Evolutionary conservation across 2,888 invertebrate species (phyloP).

Genomic region (Drosophila recens): DNA sequence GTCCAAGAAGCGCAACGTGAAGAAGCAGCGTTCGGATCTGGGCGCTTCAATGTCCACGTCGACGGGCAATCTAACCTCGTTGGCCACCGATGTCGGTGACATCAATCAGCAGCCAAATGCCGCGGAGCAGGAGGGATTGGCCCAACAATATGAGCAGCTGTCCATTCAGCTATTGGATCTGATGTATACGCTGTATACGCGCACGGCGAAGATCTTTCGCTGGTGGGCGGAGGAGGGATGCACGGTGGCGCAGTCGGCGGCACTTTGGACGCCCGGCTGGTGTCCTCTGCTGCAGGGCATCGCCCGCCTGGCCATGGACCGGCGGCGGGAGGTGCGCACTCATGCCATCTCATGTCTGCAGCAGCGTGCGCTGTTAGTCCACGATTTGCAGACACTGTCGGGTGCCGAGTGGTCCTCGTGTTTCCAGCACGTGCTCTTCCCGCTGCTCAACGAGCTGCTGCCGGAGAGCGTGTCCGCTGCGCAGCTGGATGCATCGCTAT

Average conservation of each 20-base stretch:
- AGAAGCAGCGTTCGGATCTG: constrained; percentile 58
- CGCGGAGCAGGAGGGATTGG: constrained; percentile 85
- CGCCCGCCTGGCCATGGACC: constrained; percentile 96
- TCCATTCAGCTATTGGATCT: constrained; percentile 94
- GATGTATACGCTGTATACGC: constrained; percentile 98
- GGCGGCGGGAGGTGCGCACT: constrained; percentile 93
- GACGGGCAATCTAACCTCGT: constrained; percentile 50
- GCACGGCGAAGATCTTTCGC: constrained; percentile 96
- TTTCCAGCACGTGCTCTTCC: constrained; percentile 96
- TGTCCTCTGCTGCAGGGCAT: constrained; percentile 98
- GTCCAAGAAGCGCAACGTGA: constrained; percentile 48
- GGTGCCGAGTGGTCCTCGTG: constrained; percentile 98
- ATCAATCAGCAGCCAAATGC: constrained; percentile 57
- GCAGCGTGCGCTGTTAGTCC: constrained; percentile 96
- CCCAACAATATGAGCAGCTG: constrained; percentile 88
- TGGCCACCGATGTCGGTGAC: constrained; percentile 85
- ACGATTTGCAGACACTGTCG: constrained; percentile 94
- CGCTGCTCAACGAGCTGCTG: constrained; percentile 92
- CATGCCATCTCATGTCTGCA: constrained; percentile 97
- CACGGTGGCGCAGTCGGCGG: constrained; percentile 87
- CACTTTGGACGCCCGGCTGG: constrained; percentile 98
- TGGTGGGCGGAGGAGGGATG: constrained; percentile 94
- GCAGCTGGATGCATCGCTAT: constrained; percentile 85
- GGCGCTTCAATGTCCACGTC: constrained; percentile 49
- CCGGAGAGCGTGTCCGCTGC: constrained; percentile 85